Base-by-base conservation (phyloP, 1,140 invertebrate genomes). In the Cydia splendana region DNA sequence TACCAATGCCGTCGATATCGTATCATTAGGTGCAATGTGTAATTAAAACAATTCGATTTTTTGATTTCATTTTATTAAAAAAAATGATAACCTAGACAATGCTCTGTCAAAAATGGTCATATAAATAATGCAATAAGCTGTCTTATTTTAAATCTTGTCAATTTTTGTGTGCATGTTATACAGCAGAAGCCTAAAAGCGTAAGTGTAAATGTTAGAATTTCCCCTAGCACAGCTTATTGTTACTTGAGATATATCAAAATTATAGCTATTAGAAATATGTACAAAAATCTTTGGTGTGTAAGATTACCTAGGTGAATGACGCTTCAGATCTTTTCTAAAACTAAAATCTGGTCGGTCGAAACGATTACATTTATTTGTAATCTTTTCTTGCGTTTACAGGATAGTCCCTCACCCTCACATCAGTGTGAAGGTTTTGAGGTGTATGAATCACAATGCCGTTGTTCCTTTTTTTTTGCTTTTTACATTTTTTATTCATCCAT, bases 281-380 rank as follows among this genome's bases (percentile, higher is more conserved):
- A 93, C 89, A 92, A 88, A 87, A 91, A 84, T 86, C 86, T 90
- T 91, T 93, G 86, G 83, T 91, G 86, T 90, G 90, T 81, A 87
- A 85, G 85, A 87, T 88, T 87, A 88, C 88, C 83, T 89, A 86
- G 62, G 76, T 77, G 74, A 65, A 87, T 88, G 88, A 87, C 86
- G 84, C 90, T 89, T 93, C 91, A 92, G 91, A 90, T 85, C 91
- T 90, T 86, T 53, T 79, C 51, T 76, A 81, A 76, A 67, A 71
- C 34, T 71, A 85, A 92, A 90, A 91, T 87, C 91, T 92, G 91
- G 91, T 93, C 91, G 91, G 88, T 93, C 91, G 91, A 88, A 92
- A 90, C 85, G 90, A 92, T 89, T 91, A 84, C 86, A 85, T 85
- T 71, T 78, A 81, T 79, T 76, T 85, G 86, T 87, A 90, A 93